Evolutionary conservation across 2,797 vertebrate genomes (phyloP), one percentile per base, ranked within the genome.

Genomic region (Betta splendens): DNA sequence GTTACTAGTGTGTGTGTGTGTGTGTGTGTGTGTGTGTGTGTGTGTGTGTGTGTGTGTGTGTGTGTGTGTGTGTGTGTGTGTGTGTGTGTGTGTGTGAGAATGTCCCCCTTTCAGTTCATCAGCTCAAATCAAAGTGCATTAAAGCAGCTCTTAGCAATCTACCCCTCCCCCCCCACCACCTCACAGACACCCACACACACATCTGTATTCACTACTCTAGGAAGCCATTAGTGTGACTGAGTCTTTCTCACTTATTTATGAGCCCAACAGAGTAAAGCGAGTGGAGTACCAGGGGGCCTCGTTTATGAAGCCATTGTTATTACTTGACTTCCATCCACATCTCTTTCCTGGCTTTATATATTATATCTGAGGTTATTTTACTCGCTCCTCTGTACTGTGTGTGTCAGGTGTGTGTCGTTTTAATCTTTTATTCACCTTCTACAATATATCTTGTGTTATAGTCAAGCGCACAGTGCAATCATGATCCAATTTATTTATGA

Each of bases 161-260:
- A n/a, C n/a, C n/a, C n/a, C n/a, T n/a, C n/a, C n/a, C n/a, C n/a
- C n/a, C n/a, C n/a, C n/a, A n/a, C n/a, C n/a, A n/a, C n/a, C n/a
- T 45, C 35, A 47, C 61, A 64, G 58, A 42, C 52, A 58, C 46
- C 65, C 58, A 52, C 37, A 62, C 62, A 62, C 59, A 72, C 63
- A 69, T 74, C 62, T 84, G 79, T 81, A 84, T 80, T 83, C 79
- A 72, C 73, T 81, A 70, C 81, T 86, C 76, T 85, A 73, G 78
- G 83, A 90, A 86, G 83, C 88, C 89, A 92, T 92, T 91, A 85
- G 87, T 74, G 73, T 74, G 64, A 87, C 63, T 87, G 82, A 79
- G 83, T 81, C 81, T 77, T 87, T 81, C 90, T 92, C 85, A 92
- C 64, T 90, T 90, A 92, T 92, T 92, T 81, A 92, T 91, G 80